Percentiles rank a stretch among this genome's conserved stretches.
Conservation (phyloP, 2,888 invertebrate genomes). For the Lobophora halterata region DNA sequence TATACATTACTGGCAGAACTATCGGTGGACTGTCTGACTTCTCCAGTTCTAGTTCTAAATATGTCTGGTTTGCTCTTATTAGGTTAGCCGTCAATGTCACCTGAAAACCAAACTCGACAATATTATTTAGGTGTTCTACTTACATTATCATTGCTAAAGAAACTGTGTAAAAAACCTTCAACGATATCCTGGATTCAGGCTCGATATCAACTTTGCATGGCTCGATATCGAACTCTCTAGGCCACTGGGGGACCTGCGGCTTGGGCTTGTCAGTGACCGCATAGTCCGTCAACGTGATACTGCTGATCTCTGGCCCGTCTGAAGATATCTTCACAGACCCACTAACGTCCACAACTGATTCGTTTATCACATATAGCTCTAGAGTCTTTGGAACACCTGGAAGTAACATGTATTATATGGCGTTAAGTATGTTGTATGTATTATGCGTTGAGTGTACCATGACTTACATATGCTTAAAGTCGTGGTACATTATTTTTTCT, state of each 20-base stretch:
- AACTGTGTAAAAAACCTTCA: slow-evolving; percentile 55
- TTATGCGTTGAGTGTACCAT: background rate
- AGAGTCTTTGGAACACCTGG: slow-evolving; percentile 73
- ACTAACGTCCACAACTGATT: slow-evolving; percentile 77
- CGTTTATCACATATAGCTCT: slow-evolving; percentile 74
- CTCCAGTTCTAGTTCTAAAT: slow-evolving; percentile 78
- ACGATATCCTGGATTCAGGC: slow-evolving; percentile 61
- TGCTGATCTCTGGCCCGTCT: slow-evolving; percentile 78
- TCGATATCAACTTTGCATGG: slow-evolving; percentile 71
- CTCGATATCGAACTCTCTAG: slow-evolving; percentile 76
- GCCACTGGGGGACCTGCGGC: slow-evolving; percentile 64
- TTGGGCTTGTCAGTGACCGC: slow-evolving; percentile 58
- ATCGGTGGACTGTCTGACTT: slow-evolving; percentile 79
- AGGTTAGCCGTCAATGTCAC: slow-evolving; percentile 78
- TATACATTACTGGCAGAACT: slow-evolving; percentile 72
- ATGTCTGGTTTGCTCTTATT: slow-evolving; percentile 65
- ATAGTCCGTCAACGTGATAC: slow-evolving; percentile 70
- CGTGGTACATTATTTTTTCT: no score
- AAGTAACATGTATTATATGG: slow-evolving; percentile 9
- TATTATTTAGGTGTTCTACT: no score
- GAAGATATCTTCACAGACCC: slow-evolving; percentile 70
- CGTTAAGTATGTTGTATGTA: background rate
- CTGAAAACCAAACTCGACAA: slow-evolving; percentile 46
- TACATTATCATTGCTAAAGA: background rate
- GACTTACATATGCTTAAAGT: no score